A percentile compares a stretch with the other conserved stretches of the same genome.
phyloP scores from a whole-genome alignment of 2,888 invertebrate genomes.

The Alviniconcha strummeri region DNA sequence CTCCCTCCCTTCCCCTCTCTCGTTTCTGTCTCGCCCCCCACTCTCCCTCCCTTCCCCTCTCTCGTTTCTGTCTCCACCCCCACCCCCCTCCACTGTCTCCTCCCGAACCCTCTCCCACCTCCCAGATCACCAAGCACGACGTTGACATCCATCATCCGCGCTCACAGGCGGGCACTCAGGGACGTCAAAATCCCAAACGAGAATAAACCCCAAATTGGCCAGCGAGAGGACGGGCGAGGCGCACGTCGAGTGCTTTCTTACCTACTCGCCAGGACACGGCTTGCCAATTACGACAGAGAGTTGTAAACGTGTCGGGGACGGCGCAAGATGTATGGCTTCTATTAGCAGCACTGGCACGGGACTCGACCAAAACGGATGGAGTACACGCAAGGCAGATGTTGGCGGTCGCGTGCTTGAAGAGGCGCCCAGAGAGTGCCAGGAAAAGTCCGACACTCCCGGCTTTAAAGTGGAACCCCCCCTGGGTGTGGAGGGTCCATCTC shows the following conservation, averaged over 20 bases:
- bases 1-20: conserved; percentile 1
- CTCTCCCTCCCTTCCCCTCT: not conserved
- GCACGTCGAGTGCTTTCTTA: conserved; percentile 35
- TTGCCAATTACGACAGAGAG: conserved; percentile 32
- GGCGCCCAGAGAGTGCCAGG: not conserved
- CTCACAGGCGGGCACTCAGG: conserved; percentile 19
- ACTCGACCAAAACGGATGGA: conserved; percentile 33
- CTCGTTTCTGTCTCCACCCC: not conserved
- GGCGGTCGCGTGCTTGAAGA: conserved; percentile 33
- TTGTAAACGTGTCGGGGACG: conserved; percentile 33
- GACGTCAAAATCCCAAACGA: conserved; percentile 33
- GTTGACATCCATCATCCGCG: conserved; percentile 6
- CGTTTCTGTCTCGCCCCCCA: not conserved
- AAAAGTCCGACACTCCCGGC: not conserved
- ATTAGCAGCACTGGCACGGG: conserved; percentile 29
- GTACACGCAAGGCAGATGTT: conserved; percentile 37
- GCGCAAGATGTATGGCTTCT: conserved; percentile 35
- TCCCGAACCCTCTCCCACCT: not conserved
- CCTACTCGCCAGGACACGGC: conserved; percentile 33
- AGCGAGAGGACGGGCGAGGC: conserved; percentile 14
- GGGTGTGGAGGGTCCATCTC: not conserved
- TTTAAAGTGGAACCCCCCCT: conserved; percentile 2
- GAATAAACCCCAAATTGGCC: conserved; percentile 36
- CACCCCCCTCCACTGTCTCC: not conserved
- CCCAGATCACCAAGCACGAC: not conserved